Conservation (phyloP, 2,797 vertebrate species). For the Sylvia borin region DNA sequence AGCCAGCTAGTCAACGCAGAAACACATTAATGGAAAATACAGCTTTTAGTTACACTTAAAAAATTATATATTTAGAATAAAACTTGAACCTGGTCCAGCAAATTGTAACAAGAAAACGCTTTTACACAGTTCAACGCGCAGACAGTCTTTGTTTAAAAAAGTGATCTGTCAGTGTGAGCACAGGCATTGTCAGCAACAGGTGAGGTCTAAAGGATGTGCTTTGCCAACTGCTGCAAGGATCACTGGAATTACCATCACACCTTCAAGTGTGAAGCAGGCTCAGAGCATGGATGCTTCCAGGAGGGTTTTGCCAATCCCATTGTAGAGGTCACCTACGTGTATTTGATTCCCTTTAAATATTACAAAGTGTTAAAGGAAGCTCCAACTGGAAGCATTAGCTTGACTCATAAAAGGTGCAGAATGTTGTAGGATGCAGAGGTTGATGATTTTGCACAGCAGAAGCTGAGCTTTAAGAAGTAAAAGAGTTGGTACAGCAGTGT, state of each 20-base stretch:
- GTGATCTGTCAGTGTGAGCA: slow-evolving; percentile 84
- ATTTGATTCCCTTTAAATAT: not conserved
- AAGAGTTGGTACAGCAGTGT: not conserved
- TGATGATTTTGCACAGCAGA: not conserved
- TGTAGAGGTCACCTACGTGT: not conserved
- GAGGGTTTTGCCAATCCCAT: not conserved
- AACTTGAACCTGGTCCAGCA: slow-evolving; percentile 79
- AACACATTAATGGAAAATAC: slow-evolving; percentile 76
- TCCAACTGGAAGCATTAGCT: slow-evolving; percentile 14
- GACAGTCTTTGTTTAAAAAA: slow-evolving; percentile 68
- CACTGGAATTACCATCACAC: not conserved
- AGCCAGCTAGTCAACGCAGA: slow-evolving; percentile 70
- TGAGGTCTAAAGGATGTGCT: not conserved
- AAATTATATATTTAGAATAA: slow-evolving; percentile 79
- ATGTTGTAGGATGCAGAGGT: not conserved
- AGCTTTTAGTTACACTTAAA: slow-evolving; percentile 74
- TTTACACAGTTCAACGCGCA: slow-evolving; percentile 79
- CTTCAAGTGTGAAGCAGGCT: not conserved
- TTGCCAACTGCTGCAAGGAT: not conserved
- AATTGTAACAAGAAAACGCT: slow-evolving; percentile 77
- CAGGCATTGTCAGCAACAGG: not conserved
- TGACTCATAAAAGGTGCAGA: not conserved
- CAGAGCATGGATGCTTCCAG: not conserved
- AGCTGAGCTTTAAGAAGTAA: not conserved
- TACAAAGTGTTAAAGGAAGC: not conserved